Evolutionary conservation across 2,888 invertebrate species (phyloP), one percentile per base, ranked within the genome.

Genomic region (Trissolcus japonicus): DNA sequence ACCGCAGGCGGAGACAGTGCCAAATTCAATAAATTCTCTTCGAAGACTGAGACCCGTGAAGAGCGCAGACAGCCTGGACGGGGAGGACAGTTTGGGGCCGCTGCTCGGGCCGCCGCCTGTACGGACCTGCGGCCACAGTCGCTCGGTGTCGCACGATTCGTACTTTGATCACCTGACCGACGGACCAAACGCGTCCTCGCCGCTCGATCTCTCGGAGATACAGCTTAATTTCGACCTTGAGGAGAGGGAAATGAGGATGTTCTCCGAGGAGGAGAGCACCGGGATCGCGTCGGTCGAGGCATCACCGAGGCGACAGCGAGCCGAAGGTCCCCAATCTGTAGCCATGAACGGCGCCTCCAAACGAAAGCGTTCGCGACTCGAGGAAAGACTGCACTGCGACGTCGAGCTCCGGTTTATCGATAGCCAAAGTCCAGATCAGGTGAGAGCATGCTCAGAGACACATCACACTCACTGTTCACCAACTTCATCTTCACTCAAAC

Each of bases 111-210:
- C 91, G 16, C 90, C 90, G 56, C 88, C 84, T 80, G 66, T 84
- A 85, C 75, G 83, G 83, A 90, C 91, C 0, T 90, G 90, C 66
- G 91, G 91, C 4, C 92, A 92, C 80, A 91, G 91, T 82, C 89
- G 91, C 82, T 96, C 96, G 0, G 95, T 96, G 0, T 96, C 96
- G 0, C 97, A 97, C 89, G 97, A 97, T 89, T 97, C 97, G 0
- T 97, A 97, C 90, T 97, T 97, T 90, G 96, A 97, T 84, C 91
- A 93, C 91, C 82, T 92, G 91, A 91, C 93, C 90, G 91, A 94
- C 89, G 91, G 85, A 82, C 90, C 78, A 81, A 91, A 83, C 86
- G 89, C 82, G 81, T 90, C 76, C 71, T 91, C 89, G 53, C 88
- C 89, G 14, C 89, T 93, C 25, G 96, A 96, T 89, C 90, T 96